Evolutionary conservation across 1,140 invertebrate species (phyloP).

Genomic region (Ostrea denselamellosa): DNA sequence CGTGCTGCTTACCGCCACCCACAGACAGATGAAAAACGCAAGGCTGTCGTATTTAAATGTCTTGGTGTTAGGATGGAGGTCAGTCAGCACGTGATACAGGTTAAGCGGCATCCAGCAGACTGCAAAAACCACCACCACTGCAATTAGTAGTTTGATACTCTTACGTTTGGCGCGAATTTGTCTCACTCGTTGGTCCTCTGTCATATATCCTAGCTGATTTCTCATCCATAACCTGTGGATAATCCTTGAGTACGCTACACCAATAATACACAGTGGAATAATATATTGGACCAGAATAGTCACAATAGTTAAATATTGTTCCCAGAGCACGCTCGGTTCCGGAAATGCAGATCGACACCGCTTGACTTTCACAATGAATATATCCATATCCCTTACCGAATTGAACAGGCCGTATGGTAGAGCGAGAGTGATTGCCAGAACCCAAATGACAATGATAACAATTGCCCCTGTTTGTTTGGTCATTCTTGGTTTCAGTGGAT

Average conservation of each 20-base stretch:
- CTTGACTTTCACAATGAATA: constrained; percentile 55
- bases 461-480: constrained; percentile 70
- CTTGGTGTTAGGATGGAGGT: constrained; percentile 77
- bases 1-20: constrained; percentile 81
- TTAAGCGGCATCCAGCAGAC: constrained; percentile 81
- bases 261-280: constrained; percentile 78
- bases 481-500: constrained; percentile 79
- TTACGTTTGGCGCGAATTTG: constrained; percentile 74
- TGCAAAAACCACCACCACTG: constrained; percentile 79
- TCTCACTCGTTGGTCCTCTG: constrained; percentile 67
- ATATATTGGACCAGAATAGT: constrained; percentile 80
- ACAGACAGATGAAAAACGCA: constrained; percentile 80
- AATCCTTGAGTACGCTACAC: constrained; percentile 74
- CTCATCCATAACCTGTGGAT: constrained; percentile 64
- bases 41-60: constrained; percentile 67
- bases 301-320: constrained; percentile 76
- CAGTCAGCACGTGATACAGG: constrained; percentile 80
- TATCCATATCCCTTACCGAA: constrained; percentile 58
- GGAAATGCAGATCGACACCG: constrained; percentile 76
- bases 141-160: constrained; percentile 79
- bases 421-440: constrained; percentile 77
- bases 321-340: constrained; percentile 63
- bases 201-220: constrained; percentile 65
- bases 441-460: constrained; percentile 79
- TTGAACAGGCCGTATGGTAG: constrained; percentile 80